Evolutionary conservation across 2,113 vertebrate species (phyloP), one percentile per base, ranked within the genome.

Genomic region (Caretta caretta): DNA sequence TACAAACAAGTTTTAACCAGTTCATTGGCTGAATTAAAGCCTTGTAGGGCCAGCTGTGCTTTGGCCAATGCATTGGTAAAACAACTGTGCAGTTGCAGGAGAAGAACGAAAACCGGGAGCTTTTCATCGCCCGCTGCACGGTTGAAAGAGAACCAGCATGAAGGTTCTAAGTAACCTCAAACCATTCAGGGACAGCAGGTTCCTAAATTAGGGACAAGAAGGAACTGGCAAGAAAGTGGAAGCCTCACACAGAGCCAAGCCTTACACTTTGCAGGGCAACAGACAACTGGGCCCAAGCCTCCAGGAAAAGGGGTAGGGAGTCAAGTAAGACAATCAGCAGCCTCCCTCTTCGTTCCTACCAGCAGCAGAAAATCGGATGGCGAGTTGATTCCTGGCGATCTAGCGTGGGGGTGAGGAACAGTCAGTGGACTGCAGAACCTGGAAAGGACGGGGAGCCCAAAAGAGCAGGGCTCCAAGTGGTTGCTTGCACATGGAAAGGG

Each of bases 1-100:
- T 93, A 80, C 79, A 87, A 56, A 49, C 31, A 84, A 57, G 10
- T 97, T 95, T 89, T 89, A 75, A 93, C 78, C 82, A 92, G 80
- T 83, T 49, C 1, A 0, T 84, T 83, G 83, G 31, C 80, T 59
- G 48, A 83, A 93, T 57, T 62, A 92, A 92, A 88, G 53, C 12
- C 80, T 83, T 76, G 80, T 3, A 88, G 49, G 13, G 49, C 13
- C 88, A 53, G 50, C 12, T 42, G 29, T 29, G 54, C 25, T 13
- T 83, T 24, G 80, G 46, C 4, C 27, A 20, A 24, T 49, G 59
- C 54, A 86, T 20, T 49, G 56, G 84, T 86, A 46, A 87, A 79
- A 85, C 6, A 1, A 4, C 54, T 27, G 8, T 48, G 38, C 53
- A 92, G 49, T 9, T 88, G 51, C 25, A 65, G 48, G 25, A 56